Evolutionary conservation across 2,797 vertebrate species (phyloP), one percentile per base, ranked within the genome.

Genomic region (Vireo griseus): DNA sequence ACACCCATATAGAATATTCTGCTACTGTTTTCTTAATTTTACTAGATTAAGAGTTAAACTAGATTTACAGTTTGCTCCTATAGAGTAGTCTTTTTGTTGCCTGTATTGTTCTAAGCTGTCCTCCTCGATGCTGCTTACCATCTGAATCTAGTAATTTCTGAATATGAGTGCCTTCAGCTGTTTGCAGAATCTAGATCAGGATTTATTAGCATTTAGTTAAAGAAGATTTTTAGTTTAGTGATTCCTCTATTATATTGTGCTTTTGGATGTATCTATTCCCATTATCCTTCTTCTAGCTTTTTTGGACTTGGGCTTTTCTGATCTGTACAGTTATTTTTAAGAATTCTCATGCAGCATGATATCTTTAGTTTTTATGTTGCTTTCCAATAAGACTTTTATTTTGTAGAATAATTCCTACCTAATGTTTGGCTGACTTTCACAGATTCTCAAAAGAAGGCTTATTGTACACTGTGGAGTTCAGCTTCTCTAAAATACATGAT

Each of bases 301-400:
- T 88, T 72, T 73, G 13, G 8, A 13, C 66, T 47, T 82, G 52
- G 24, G 7, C 21, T 69, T 86, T 74, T 61, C 54, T 3, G 44
- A 50, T 59, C n/a, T 58, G 7, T 61, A 7, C 10, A 22, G 54
- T 90, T 80, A 58, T 35, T 90, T 83, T 90, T 69, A 72, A 33
- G 72, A 74, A 67, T 61, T 51, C 2, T 10, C 3, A 10, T 75
- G 31, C 47, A 71, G 58, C 22, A 4, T 31, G 31, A 13, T 28
- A 35, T 51, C 21, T 88, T 57, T 25, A 29, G 24, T 8, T 90
- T 86, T 76, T 62, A 9, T 75, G 8, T 88, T 78, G 33, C 75
- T 94, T 95, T 84, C 47, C 37, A 75, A n/a, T 33, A 77, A 86
- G 65, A 19, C 44, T 90, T 96, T 86, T 80, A 77, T 93, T 94